Evolutionary conservation across 2,797 vertebrate species (phyloP).

Genomic region (Phylloscopus collybita): DNA sequence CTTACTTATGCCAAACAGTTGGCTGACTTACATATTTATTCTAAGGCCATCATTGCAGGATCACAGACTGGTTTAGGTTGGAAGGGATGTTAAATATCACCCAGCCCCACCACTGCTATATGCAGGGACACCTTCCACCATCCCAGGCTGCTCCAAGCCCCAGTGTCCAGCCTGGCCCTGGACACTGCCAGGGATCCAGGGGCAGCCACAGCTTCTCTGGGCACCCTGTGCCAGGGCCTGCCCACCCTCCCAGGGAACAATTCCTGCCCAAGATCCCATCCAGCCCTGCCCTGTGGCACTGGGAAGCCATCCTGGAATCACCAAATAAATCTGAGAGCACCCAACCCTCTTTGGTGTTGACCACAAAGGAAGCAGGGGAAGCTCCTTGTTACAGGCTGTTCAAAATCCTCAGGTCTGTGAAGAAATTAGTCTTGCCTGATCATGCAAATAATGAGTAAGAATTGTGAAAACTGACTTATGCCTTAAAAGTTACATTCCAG

Average conservation of each 20-base stretch:
- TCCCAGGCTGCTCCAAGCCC: background rate
- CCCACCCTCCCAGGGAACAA: background rate
- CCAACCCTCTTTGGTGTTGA: background rate
- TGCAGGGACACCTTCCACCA: background rate
- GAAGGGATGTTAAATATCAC: background rate
- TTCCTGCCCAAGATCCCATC: rapidly evolving
- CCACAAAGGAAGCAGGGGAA: background rate
- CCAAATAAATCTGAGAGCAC: background rate
- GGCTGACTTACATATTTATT: background rate
- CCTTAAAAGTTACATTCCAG: background rate
- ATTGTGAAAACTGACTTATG: background rate
- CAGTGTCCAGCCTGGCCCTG: background rate
- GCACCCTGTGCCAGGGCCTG: background rate
- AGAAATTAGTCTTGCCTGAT: background rate
- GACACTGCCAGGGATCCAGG: background rate
- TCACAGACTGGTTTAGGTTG: background rate
- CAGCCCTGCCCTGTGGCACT: background rate
- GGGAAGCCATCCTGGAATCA: background rate
- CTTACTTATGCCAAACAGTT: background rate
- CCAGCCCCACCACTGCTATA: rapidly evolving
- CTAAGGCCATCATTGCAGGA: background rate
- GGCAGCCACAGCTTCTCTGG: background rate
- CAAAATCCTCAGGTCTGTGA: background rate
- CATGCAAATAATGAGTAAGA: background rate
- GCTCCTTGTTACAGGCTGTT: background rate